phyloP scores from a whole-genome alignment of 1,140 invertebrate species.

The Temnothorax longispinosus region DNA sequence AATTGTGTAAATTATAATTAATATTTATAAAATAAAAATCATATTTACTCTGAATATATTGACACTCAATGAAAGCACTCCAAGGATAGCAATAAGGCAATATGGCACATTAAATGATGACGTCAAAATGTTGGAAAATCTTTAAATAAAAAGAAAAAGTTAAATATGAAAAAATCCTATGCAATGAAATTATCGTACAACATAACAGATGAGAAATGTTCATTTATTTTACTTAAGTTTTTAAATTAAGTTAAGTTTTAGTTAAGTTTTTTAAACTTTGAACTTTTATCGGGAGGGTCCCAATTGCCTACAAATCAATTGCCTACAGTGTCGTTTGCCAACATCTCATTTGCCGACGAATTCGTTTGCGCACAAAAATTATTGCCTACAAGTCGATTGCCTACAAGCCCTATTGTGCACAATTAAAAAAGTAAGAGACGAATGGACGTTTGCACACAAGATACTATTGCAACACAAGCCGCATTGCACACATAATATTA shows the following conservation, averaged over 20 bases:
- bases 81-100: background rate
- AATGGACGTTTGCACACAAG: too few species aligned
- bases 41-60: constrained; percentile 47
- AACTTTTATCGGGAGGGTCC: too few species aligned
- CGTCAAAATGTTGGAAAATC: background rate
- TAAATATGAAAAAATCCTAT: background rate
- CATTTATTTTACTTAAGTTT: background rate
- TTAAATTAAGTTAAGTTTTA: too few species aligned
- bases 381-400: too few species aligned
- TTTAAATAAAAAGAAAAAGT: constrained; percentile 6
- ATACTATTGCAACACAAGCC: too few species aligned
- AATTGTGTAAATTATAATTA: background rate
- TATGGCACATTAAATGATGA: background rate
- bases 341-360: too few species aligned
- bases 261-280: background rate
- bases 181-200: background rate
- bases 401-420: too few species aligned
- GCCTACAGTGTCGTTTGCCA: too few species aligned
- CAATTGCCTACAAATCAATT: too few species aligned
- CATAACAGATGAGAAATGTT: background rate
- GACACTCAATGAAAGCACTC: constrained; percentile 33
- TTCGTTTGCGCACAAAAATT: too few species aligned
- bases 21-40: background rate
- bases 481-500: too few species aligned
- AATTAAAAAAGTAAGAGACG: too few species aligned